Evolutionary conservation across 2,888 invertebrate species (phyloP), one percentile per base, ranked within the genome.

Genomic region (Stenolophus ochropezus): DNA sequence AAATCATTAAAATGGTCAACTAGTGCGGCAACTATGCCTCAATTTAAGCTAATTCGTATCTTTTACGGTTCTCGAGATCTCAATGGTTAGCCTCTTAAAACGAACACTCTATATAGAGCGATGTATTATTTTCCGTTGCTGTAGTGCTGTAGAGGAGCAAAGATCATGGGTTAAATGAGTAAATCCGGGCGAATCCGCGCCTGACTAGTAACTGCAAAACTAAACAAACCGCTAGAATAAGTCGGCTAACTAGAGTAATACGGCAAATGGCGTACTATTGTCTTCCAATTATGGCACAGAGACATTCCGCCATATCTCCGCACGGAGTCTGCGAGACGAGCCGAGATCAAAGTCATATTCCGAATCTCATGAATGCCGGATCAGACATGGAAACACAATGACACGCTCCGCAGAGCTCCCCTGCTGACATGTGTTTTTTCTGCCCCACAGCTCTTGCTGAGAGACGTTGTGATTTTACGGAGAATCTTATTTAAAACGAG

Each of bases 341-440:
- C 27, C 65, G 51, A 76, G 76, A 53, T 56, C 58, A 58, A 76
- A 76, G 42, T 76, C 76, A 76, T 76, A 76, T 76, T 58, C 18
- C 33, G 76, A 58, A 56, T 76, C 58, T 76, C 76, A 76, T 76
- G 76, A 76, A 76, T 76, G 56, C 58, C 33, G 56, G 58, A 76
- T 73, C 76, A 76, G 58, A 53, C 33, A 58, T 53, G 56, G 76
- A 58, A 76, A 76, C 76, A 76, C 76, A 76, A 76, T 76, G 58
- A 53, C 76, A 76, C 56, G 76, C 76, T 76, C 56, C 18, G 42
- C 33, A 20, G 53, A 18, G 56, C 56, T 33, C 56, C 76, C 76
- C 14, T 76, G 58, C 58, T 76, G 76, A 76, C 76, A 76, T 56
- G 58, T 76, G 56, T 53, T 76, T 76, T 76, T 76, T 58, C 73